A percentile compares a stretch with the other conserved stretches of the same genome.
phyloP scores from a whole-genome alignment of 2,113 vertebrate species.

The Neogobius melanostomus region DNA sequence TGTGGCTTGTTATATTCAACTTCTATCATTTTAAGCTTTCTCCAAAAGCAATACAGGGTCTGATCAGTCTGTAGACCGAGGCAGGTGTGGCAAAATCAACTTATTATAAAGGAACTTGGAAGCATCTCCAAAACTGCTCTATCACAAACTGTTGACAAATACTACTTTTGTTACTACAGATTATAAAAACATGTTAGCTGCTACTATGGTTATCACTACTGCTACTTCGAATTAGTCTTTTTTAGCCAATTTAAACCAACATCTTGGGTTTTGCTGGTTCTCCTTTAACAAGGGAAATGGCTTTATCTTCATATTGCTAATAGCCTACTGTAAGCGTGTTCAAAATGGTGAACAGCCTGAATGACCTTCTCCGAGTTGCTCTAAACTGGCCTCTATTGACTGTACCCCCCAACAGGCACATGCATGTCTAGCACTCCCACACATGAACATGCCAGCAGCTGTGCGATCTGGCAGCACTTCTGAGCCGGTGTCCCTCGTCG shows the following conservation, averaged over 20 bases:
- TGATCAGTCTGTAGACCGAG: too few species aligned
- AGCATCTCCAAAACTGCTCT: too few species aligned
- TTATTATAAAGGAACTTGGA: too few species aligned
- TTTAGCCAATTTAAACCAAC: neutral
- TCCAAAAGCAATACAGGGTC: too few species aligned
- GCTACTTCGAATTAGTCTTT: too few species aligned
- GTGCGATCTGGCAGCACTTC: neutral
- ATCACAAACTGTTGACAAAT: too few species aligned
- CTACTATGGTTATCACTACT: too few species aligned
- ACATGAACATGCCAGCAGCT: neutral
- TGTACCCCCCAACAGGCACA: neutral
- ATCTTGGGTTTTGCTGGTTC: neutral
- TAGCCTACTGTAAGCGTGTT: neutral
- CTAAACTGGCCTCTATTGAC: neutral
- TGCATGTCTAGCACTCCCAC: neutral
- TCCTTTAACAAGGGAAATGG: neutral
- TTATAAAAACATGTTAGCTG: too few species aligned
- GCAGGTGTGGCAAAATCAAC: too few species aligned
- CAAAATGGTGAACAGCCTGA: neutral
- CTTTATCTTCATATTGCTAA: neutral
- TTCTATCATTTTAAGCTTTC: too few species aligned
- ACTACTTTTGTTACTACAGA: too few species aligned
- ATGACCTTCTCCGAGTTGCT: neutral
- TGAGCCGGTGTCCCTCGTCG: neutral
- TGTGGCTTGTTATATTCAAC: too few species aligned